phyloP scores from a whole-genome alignment of 2,113 vertebrate genomes.

The Callospermophilus lateralis region DNA sequence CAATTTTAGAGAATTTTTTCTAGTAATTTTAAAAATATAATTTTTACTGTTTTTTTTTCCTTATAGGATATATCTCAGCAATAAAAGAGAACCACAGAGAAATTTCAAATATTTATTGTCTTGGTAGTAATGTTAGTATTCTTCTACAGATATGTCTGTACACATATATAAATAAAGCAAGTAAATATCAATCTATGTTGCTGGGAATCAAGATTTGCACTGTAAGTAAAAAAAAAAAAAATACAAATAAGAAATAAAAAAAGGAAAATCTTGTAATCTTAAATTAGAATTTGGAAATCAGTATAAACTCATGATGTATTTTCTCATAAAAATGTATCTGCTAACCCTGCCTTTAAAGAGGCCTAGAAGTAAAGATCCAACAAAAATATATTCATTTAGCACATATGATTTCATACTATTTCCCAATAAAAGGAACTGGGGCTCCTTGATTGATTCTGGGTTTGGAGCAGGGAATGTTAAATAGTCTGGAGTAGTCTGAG shows the following conservation, averaged over 20 bases:
- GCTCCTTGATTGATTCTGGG: not conserved
- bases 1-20: not conserved
- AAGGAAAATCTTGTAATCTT: not conserved
- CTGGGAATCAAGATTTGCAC: not conserved
- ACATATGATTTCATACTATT: not conserved
- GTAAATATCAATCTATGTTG: not conserved
- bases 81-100: not conserved
- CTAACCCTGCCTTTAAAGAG: not conserved
- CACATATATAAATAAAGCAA: not conserved
- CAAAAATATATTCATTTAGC: not conserved
- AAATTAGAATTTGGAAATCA: not conserved
- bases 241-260: not conserved
- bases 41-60: not conserved
- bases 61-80: not conserved
- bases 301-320: not conserved
- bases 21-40: not conserved
- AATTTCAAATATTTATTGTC: not conserved
- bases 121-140: not conserved
- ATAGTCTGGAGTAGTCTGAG: not conserved
- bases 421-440: not conserved
- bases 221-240: not conserved
- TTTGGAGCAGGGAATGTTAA: not conserved
- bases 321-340: not conserved
- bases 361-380: not conserved
- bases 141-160: not conserved